Evolutionary conservation across 2,113 vertebrate genomes (phyloP).

Genomic region (Aythya baeri): DNA sequence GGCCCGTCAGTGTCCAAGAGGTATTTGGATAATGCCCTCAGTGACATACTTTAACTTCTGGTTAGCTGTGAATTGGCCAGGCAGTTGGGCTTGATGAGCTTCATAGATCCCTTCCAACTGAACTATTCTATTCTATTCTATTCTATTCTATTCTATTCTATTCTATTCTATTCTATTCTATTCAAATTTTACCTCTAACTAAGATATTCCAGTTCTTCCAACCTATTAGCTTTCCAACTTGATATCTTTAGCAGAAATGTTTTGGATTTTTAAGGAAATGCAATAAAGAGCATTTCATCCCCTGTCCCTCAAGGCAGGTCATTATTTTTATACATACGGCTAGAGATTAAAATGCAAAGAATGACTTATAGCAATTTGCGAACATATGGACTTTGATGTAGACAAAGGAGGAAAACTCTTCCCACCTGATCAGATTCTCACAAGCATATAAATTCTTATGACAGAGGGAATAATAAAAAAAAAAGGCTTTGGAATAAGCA

Average conservation of each 20-base stretch:
- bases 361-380: constrained; percentile 46
- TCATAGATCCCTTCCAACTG: background rate
- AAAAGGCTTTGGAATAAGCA: constrained; percentile 42
- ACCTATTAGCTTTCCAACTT: background rate
- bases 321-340: constrained; percentile 54
- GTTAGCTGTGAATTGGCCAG: no score
- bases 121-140: background rate
- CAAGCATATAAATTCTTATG: constrained; percentile 58
- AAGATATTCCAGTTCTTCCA: background rate
- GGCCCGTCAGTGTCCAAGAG: no score
- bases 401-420: constrained; percentile 48
- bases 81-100: no score
- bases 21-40: no score
- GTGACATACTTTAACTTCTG: no score
- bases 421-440: constrained; percentile 44
- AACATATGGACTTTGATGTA: constrained; percentile 75
- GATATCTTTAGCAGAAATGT: background rate
- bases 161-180: no score
- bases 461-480: constrained; percentile 52
- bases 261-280: constrained; percentile 25
- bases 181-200: background rate
- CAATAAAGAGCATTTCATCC: constrained; percentile 26
- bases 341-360: constrained; percentile 62
- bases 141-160: no score
- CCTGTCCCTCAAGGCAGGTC: constrained; percentile 56